Evolutionary conservation across 1,140 invertebrate species (phyloP), one percentile per base, ranked within the genome.

Genomic region (Hyles vespertilio): DNA sequence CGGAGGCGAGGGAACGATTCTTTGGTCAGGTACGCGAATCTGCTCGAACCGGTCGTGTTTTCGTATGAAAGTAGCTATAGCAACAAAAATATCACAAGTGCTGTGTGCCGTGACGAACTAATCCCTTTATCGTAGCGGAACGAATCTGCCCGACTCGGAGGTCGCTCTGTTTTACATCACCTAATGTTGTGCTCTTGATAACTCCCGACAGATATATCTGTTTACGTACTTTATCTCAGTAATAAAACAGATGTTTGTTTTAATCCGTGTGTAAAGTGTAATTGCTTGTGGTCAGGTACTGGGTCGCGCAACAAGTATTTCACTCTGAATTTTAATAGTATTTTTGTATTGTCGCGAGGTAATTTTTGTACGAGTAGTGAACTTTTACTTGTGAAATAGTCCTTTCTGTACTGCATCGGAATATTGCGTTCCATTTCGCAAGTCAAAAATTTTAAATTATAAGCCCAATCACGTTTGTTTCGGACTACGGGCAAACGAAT

Each of bases 41-140:
- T 54, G 32, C 43, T 47, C 32, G 47, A 48, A 33, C n/a, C 33
- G 40, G 12, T 36, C 32, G 12, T 56, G 54, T 47, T 56, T 56
- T 47, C 52, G 55, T 43, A 44, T 47, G 32, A 32, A 65, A 43
- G 50, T 63, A 63, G 43, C 51, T 64, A 63, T 64, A 61, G 58
- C 57, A 63, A 65, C 58, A 63, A 49, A 55, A 68, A 63, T 48
- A 58, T 56, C 40, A 69, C 54, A 67, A 67, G 59, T 67, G 60
- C 43, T 63, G 63, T 47, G 59, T 56, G 48, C 65, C 75, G 67
- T 71, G 72, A 75, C 70, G 71, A 63, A 51, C 65, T 80, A 84
- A 81, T 83, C 76, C 73, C 70, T 78, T 84, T 84, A 87, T 87
- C 84, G 76, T 69, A 68, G 70, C 71, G 75, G 67, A 83, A 80